Evolutionary conservation across 1,140 invertebrate genomes (phyloP).

Genomic region (Sinonovacula constricta): DNA sequence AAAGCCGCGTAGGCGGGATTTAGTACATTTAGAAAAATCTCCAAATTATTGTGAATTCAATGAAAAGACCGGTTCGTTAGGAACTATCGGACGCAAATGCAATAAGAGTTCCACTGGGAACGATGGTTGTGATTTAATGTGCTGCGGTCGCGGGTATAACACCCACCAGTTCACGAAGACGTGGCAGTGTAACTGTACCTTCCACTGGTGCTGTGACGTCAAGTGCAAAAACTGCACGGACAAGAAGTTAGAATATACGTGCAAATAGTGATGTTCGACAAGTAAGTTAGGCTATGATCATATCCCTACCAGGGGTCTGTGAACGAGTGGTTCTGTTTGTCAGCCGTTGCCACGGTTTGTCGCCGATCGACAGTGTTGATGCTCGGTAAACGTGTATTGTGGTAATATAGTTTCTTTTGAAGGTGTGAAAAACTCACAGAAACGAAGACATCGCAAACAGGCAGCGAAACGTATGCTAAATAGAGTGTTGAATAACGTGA

Average conservation of each 20-base stretch:
- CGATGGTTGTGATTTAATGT: conserved; percentile 81
- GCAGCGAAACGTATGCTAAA: no score
- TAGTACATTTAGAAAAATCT: conserved; percentile 93
- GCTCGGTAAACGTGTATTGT: no score
- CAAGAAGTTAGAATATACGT: conserved; percentile 77
- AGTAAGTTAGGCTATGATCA: no score
- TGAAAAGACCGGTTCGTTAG: conserved; percentile 77
- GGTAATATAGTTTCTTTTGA: no score
- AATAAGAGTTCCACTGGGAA: conserved; percentile 77
- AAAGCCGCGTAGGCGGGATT: conserved; percentile 82
- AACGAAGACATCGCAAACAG: no score
- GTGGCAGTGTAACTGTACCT: conserved; percentile 80
- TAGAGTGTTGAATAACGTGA: no score
- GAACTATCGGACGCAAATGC: conserved; percentile 79
- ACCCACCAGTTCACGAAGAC: conserved; percentile 77
- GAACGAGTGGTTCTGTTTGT: no score
- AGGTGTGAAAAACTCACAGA: no score
- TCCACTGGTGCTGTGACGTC: conserved; percentile 81
- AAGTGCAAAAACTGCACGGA: conserved; percentile 79
- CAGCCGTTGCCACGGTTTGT: no score
- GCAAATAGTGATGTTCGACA: no score
- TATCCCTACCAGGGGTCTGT: no score
- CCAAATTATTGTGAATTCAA: conserved; percentile 96
- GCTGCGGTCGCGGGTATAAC: conserved; percentile 81
- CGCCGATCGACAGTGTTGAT: no score